These are phyloP conservation scores for Fopius arisanus DNA, from an alignment of 1,140 invertebrate species.

Conservation along the genomic window DNA sequence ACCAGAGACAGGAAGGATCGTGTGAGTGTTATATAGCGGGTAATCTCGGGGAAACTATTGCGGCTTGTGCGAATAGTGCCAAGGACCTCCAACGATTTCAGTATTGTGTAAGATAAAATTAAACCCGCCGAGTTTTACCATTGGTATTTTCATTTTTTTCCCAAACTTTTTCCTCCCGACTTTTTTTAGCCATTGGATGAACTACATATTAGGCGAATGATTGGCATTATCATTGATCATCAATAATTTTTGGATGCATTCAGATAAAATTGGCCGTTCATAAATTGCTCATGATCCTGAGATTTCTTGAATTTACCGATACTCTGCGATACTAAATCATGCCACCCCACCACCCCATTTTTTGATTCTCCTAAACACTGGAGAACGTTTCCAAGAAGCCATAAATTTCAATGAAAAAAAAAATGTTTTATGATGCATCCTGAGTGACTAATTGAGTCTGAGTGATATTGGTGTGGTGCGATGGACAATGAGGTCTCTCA, in stretches of 20 bases:
- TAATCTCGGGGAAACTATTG: constrained; percentile 32
- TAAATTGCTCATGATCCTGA: too few relatives aligned
- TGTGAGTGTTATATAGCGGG: constrained; percentile 12
- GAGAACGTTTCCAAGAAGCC: background rate
- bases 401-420: constrained; percentile 7
- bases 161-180: too few relatives aligned
- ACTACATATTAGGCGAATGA: too few relatives aligned
- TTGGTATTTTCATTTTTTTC: too few relatives aligned
- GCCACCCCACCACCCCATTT: too few relatives aligned
- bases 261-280: too few relatives aligned
- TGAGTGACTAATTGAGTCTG: constrained; percentile 7
- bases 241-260: too few relatives aligned
- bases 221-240: too few relatives aligned
- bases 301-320: too few relatives aligned
- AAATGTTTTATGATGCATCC: background rate
- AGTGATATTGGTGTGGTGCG: background rate
- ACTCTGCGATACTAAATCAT: too few relatives aligned
- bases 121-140: too few relatives aligned
- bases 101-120: constrained; percentile 25
- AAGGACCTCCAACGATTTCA: constrained; percentile 35
- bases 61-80: constrained; percentile 35
- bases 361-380: background rate
- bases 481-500: constrained; percentile 3
- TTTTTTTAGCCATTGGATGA: too few relatives aligned
- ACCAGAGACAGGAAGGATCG: constrained; percentile 4